phyloP scores from a whole-genome alignment of 2,888 invertebrate species.

The Aspidiotus destructor region DNA sequence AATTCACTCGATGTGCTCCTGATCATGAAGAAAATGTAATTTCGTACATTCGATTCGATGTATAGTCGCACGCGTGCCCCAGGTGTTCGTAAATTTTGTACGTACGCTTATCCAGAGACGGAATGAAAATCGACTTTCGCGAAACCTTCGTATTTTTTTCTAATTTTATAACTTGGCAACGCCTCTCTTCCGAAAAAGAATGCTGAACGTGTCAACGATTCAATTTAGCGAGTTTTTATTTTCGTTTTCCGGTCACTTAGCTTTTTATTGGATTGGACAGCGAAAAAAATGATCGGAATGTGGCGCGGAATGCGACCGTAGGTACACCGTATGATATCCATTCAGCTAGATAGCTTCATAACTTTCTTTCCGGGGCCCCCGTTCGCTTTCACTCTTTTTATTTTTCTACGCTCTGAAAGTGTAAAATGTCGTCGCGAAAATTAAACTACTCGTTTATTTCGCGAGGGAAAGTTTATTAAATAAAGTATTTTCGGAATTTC shows the following conservation, averaged over 20 bases:
- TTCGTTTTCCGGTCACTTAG: neutral
- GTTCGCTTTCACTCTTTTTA: neutral
- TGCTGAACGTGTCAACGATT: constrained; percentile 13
- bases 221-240: constrained; percentile 2
- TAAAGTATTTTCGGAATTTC: constrained; percentile 28
- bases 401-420: constrained; percentile 9
- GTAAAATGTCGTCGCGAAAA: constrained; percentile 24
- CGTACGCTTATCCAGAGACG: no score
- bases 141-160: no score
- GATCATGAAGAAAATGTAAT: no score
- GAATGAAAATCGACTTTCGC: no score
- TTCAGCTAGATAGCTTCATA: neutral
- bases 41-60: no score
- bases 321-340: neutral
- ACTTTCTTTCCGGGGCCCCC: neutral
- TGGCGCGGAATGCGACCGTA: neutral
- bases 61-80: no score
- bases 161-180: no score
- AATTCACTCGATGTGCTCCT: no score
- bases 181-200: neutral
- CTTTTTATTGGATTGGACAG: neutral
- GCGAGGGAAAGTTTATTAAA: constrained; percentile 29
- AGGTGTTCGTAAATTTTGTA: no score
- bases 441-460: constrained; percentile 21
- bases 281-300: constrained; percentile 5